Conservation (phyloP, 2,888 invertebrate genomes). For the Opisthograptis luteolata region DNA sequence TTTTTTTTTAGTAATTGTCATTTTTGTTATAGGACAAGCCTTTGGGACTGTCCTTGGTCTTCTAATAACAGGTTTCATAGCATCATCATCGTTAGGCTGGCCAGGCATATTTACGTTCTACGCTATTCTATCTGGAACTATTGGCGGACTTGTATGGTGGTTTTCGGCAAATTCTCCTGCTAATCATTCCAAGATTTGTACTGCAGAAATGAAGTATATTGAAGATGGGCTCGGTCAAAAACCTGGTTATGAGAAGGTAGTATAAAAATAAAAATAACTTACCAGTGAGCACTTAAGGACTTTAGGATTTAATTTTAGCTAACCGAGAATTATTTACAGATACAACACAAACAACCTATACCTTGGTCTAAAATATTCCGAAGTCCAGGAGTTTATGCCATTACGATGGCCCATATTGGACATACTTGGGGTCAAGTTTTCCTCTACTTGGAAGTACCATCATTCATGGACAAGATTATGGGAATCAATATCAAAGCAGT, state of each 20-base stretch:
- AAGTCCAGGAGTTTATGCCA: conserved; percentile 78
- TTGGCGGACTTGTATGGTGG: conserved; percentile 82
- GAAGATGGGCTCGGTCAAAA: conserved; percentile 85
- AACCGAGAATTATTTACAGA: no score
- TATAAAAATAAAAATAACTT: background rate
- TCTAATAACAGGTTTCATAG: conserved; percentile 89
- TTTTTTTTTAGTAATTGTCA: background rate
- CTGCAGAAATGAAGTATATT: conserved; percentile 87
- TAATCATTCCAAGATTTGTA: conserved; percentile 85
- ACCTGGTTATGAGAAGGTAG: conserved; percentile 53
- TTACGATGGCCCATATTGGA: conserved; percentile 86
- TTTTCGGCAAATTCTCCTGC: conserved; percentile 87
- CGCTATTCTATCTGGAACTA: conserved; percentile 85
- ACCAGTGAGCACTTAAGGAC: no score
- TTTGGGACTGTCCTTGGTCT: conserved; percentile 91
- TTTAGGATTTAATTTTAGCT: no score
- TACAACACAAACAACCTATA: conserved; percentile 73
- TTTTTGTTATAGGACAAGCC: conserved; percentile 88
- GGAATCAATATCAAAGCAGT: conserved; percentile 84
- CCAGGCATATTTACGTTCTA: conserved; percentile 91
- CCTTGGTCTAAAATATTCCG: conserved; percentile 90
- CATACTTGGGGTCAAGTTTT: conserved; percentile 92
- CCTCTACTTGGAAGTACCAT: conserved; percentile 90
- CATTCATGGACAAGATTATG: conserved; percentile 89
- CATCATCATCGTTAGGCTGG: conserved; percentile 89